phyloP scores from a whole-genome alignment of 2,113 vertebrate species.

The Phylloscopus trochiloides region DNA sequence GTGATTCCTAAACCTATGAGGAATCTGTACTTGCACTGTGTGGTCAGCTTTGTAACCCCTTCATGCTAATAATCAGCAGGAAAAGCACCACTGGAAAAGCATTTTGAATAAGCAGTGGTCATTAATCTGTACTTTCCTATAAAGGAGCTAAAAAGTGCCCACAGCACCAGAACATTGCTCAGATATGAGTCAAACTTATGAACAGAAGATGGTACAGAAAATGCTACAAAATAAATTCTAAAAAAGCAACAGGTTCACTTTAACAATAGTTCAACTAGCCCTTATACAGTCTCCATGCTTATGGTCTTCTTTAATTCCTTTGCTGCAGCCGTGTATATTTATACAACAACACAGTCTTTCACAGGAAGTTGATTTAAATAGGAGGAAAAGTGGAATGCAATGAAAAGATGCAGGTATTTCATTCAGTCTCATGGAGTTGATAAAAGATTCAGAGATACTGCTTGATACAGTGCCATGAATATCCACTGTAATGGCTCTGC shows the following conservation, averaged over 20 bases:
- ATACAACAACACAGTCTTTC: not conserved
- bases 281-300: not conserved
- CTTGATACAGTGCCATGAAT: not conserved
- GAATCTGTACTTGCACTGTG: not conserved
- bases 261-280: not conserved
- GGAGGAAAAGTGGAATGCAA: not conserved
- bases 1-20: not conserved
- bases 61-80: not conserved
- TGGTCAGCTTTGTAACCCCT: not conserved
- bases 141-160: not conserved
- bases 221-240: not conserved
- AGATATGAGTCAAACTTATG: not conserved
- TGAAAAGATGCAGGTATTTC: not conserved
- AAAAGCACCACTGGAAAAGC: not conserved
- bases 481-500: not conserved
- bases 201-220: not conserved
- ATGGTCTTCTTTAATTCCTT: not conserved
- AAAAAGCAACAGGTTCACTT: not conserved
- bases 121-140: not conserved
- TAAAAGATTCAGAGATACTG: conserved; percentile 14
- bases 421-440: not conserved
- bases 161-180: not conserved
- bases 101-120: not conserved
- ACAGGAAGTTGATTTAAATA: not conserved
- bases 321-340: not conserved